Percentiles rank a stretch among this genome's conserved stretches.
Evolutionary conservation across 2,888 invertebrate species (phyloP).

Genomic region (Nineta flava): DNA sequence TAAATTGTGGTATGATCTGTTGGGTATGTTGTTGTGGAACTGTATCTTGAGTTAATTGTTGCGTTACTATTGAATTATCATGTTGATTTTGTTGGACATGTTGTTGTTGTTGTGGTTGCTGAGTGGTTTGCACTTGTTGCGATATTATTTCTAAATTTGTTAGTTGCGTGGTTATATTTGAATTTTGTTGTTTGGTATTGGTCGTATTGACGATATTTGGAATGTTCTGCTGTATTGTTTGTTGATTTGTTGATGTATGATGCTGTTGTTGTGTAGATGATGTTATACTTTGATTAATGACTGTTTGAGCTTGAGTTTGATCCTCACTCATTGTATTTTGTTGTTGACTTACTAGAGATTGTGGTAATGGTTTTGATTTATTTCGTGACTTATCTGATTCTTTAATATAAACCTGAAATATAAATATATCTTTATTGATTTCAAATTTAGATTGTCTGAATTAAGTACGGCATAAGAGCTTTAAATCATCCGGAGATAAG

Average conservation of each 20-base stretch:
- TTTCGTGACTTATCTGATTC: slow-evolving; percentile 24
- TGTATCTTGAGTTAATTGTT: neutral
- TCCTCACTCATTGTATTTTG: slow-evolving; percentile 3
- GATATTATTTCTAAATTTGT: neutral
- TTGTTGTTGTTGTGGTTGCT: neutral
- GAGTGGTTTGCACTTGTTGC: neutral
- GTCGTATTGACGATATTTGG: neutral
- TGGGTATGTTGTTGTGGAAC: neutral
- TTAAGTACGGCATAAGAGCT: too few relatives aligned
- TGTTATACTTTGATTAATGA: neutral
- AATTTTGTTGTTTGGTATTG: neutral
- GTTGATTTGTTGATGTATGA: neutral
- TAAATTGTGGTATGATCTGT: slow-evolving; percentile 21
- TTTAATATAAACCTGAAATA: slow-evolving; percentile 40
- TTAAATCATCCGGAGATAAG: too few relatives aligned
- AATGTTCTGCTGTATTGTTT: neutral
- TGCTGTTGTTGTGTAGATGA: neutral
- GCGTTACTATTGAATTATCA: neutral
- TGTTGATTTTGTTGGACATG: neutral
- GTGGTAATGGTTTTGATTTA: slow-evolving; percentile 14
- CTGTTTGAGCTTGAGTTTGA: neutral
- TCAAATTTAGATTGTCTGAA: too few relatives aligned
- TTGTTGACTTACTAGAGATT: slow-evolving; percentile 3
- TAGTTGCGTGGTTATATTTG: neutral
- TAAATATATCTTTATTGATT: too few relatives aligned